Base-by-base conservation (phyloP, 1,140 invertebrate species). In the Drosophila santomea region DNA sequence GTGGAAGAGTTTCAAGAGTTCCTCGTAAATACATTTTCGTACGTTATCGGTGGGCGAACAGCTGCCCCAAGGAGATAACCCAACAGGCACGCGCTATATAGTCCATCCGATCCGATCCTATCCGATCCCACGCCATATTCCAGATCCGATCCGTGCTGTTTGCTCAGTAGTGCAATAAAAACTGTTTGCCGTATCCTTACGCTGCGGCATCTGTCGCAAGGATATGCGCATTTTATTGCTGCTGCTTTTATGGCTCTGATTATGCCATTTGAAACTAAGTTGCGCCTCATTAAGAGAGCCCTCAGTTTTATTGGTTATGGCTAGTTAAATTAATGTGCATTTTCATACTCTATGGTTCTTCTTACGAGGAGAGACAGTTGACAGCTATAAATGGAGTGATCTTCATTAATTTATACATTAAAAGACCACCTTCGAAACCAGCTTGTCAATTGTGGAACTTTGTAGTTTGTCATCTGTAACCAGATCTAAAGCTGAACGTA, bases 141-240 rank as follows among this genome's bases (percentile, higher is more conserved):
- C 17, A 74, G 32, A 50, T 25, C 51, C n/a, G 36, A 59, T 44
- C n/a, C 36, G 6, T 6, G 47, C 32, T 86, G 56, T 86, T 86
- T 86, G 75, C 83, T 61, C 47, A 72, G 63, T 43, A 68, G 66
- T 75, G 83, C 64, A 38, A 86, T 86, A 88, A 86, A 85, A 77
- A 68, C 62, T 59, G 41, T 57, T 58, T 41, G 60, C 36, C 61
- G 28, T 82, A 86, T 82, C 82, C 82, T 88, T 86, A 79, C 83
- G 78, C 78, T 64, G 14, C 38, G 44, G 62, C 82, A 86, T 88
- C 69, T 86, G 80, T 77, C 74, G 25, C 23, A 25, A 62, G 57
- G 54, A 58, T 58, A 38, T 44, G 52, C 8, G 36, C 45, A 25
- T 48, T 63, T 73, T 58, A 66, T 66, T 17, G 60, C 51, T 35